phyloP scores from a whole-genome alignment of 2,888 invertebrate species.

The Yponomeuta malinellus region DNA sequence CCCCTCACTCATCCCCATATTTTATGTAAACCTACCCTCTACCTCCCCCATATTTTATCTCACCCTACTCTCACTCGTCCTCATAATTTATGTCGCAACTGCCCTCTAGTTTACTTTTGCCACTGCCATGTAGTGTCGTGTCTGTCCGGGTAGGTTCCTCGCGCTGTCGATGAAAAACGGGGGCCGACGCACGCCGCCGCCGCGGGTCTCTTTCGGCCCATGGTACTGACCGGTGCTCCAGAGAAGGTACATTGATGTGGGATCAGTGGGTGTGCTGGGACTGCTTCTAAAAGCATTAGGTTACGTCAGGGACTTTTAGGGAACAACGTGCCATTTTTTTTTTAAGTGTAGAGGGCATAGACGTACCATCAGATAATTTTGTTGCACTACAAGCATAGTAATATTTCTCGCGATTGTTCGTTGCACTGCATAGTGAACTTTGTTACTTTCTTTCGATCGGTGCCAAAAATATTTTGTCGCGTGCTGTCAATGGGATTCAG shows the following conservation, averaged over 20 bases:
- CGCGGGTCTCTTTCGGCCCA: slow-evolving; percentile 73
- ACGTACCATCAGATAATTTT: no score
- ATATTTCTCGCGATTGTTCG: no score
- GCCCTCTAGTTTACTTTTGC: background rate
- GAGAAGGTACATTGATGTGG: background rate
- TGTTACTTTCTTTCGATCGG: no score
- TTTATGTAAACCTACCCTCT: no score
- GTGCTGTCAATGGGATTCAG: no score
- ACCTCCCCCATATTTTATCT: no score
- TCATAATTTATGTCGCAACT: background rate
- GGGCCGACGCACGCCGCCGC: slow-evolving; percentile 57
- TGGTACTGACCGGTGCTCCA: slow-evolving; percentile 49
- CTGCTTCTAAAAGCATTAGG: background rate
- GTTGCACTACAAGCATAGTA: no score
- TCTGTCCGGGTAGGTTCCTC: slow-evolving; percentile 53
- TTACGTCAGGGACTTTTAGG: background rate
- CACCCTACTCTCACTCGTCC: no score
- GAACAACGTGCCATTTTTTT: no score
- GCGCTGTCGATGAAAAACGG: slow-evolving; percentile 51
- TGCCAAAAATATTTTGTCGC: no score
- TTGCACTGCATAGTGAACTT: no score
- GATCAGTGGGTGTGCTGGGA: background rate
- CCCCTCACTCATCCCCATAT: background rate
- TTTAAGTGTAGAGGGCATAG: no score
- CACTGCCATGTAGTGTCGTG: background rate